phyloP scores from a whole-genome alignment of 2,888 invertebrate genomes.

The Pteria penguin region DNA sequence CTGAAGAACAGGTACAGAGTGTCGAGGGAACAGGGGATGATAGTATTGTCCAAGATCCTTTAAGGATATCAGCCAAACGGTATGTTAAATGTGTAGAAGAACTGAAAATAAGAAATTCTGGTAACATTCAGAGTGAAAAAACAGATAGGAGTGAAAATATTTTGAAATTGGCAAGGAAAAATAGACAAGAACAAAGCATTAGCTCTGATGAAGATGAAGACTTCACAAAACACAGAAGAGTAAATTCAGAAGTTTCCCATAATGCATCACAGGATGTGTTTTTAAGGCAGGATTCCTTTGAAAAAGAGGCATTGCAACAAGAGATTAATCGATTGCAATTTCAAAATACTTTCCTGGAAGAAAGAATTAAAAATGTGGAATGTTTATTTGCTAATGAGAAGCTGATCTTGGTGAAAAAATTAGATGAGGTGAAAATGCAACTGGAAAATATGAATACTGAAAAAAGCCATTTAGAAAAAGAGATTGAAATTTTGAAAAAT shows the following conservation, averaged over 20 bases:
- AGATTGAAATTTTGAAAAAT: background rate
- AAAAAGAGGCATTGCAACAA: constrained; percentile 5
- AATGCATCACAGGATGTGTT: no score
- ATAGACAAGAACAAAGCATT: no score
- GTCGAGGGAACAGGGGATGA: no score
- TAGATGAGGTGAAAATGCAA: background rate
- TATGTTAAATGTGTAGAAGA: background rate
- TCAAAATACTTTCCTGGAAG: constrained; percentile 13
- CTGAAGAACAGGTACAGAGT: background rate
- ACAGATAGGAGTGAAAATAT: background rate
- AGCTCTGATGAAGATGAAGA: background rate
- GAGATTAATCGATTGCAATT: constrained; percentile 9
- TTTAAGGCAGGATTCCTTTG: no score
- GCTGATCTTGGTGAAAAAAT: no score
- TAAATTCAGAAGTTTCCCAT: no score
- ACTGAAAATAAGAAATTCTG: background rate
- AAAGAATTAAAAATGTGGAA: constrained; percentile 17
- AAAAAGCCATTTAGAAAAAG: background rate
- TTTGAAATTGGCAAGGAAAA: background rate
- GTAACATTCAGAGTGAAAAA: background rate
- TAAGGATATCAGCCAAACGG: no score
- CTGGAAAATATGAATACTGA: background rate
- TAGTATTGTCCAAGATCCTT: no score
- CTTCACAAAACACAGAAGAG: background rate
- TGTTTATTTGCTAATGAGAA: no score